phyloP scores from a whole-genome alignment of 2,113 vertebrate species.

The Cryptotis parvus region DNA sequence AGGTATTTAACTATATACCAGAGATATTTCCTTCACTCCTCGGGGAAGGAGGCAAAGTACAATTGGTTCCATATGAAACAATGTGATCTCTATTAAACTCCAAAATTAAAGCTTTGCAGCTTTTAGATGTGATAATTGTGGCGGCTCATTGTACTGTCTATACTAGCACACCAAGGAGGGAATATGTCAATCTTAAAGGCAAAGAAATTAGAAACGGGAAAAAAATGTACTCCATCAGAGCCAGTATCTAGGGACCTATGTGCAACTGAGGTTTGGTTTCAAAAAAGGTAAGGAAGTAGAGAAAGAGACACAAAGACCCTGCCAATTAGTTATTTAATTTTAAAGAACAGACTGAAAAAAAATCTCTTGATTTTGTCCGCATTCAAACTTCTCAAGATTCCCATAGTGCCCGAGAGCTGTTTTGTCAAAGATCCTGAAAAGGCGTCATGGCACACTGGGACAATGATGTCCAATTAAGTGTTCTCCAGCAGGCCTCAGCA shows the following conservation, averaged over 20 bases:
- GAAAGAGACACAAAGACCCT: neutral
- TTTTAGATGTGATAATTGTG: conserved; percentile 36
- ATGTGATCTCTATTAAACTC: conserved; percentile 58
- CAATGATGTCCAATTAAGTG: conserved; percentile 20
- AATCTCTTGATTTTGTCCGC: neutral
- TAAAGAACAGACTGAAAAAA: conserved; percentile 15
- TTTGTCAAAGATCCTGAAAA: neutral
- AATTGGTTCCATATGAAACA: conserved; percentile 76
- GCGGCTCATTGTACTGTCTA: conserved; percentile 36
- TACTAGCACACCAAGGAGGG: neutral
- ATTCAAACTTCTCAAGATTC: neutral
- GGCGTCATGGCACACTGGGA: neutral
- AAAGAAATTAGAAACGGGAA: neutral
- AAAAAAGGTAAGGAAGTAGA: neutral
- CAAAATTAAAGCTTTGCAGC: conserved; percentile 55
- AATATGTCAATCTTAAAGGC: neutral
- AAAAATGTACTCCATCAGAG: neutral
- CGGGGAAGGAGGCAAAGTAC: conserved; percentile 52
- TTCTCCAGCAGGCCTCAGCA: conserved; percentile 30
- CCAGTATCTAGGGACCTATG: neutral
- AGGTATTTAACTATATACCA: conserved; percentile 66
- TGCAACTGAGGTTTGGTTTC: neutral
- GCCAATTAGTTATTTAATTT: conserved; percentile 27
- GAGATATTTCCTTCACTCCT: conserved; percentile 70
- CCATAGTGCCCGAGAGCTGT: neutral